phyloP scores from a whole-genome alignment of 2,797 vertebrate genomes.

The Gymnoscopelus braueri region DNA sequence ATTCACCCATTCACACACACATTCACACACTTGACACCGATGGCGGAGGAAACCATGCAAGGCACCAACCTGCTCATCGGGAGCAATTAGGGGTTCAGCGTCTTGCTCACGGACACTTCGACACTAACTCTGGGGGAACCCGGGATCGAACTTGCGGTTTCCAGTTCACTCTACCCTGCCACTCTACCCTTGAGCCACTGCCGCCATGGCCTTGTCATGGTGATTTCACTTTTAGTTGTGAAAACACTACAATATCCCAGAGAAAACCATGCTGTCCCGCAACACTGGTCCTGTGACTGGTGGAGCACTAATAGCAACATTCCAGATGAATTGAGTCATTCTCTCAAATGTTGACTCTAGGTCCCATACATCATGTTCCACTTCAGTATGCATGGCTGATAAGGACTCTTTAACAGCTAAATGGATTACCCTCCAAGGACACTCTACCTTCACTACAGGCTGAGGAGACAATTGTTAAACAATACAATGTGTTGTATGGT shows the following conservation, averaged over 20 bases:
- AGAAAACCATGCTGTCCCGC: constrained; percentile 9
- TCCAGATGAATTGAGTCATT: constrained; percentile 29
- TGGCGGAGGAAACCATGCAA: too few relatives aligned
- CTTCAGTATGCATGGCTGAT: constrained; percentile 58
- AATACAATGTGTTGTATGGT: background rate
- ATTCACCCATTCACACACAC: too few relatives aligned
- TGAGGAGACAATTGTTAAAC: constrained; percentile 19
- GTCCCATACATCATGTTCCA: constrained; percentile 50
- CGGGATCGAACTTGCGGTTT: too few relatives aligned
- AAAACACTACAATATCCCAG: constrained; percentile 10
- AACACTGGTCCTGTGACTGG: constrained; percentile 16
- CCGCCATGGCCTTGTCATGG: constrained; percentile 6
- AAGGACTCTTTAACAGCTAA: constrained; percentile 67
- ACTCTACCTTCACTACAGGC: constrained; percentile 53
- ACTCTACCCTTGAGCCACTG: too few relatives aligned
- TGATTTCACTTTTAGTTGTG: constrained; percentile 42
- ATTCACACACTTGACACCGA: too few relatives aligned
- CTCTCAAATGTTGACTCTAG: constrained; percentile 51
- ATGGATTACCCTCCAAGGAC: constrained; percentile 68
- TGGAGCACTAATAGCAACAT: constrained; percentile 22
- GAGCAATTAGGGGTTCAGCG: too few relatives aligned
- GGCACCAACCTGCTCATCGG: too few relatives aligned
- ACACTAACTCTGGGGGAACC: too few relatives aligned
- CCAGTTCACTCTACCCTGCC: too few relatives aligned
- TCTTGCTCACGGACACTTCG: too few relatives aligned